phyloP scores from a whole-genome alignment of 2,888 invertebrate species.

The Exocentrus adspersus region DNA sequence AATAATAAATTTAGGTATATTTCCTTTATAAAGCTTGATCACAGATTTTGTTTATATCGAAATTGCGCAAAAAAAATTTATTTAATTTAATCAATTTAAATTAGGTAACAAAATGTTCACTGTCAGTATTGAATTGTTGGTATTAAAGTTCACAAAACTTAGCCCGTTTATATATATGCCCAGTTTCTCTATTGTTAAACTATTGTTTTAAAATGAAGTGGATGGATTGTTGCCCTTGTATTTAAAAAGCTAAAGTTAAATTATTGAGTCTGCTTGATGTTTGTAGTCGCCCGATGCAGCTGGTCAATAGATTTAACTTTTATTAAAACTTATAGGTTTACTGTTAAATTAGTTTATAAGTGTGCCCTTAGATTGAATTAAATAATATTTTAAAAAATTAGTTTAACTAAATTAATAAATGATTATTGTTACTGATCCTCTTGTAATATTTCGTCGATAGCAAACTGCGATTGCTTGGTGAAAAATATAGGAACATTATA shows the following conservation, averaged over 20 bases:
- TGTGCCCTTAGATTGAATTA: conserved; percentile 49
- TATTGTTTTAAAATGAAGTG: conserved; percentile 43
- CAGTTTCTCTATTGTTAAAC: conserved; percentile 48
- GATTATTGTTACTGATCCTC: conserved; percentile 49
- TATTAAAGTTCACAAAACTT: conserved; percentile 48
- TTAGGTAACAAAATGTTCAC: conserved; percentile 43
- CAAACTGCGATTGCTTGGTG: conserved; percentile 56
- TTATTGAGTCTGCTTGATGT: conserved; percentile 56
- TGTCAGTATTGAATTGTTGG: conserved; percentile 42
- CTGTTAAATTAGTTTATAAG: conserved; percentile 35
- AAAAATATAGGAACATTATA: conserved; percentile 53
- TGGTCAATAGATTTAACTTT: conserved; percentile 54
- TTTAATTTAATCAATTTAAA: conserved; percentile 33
- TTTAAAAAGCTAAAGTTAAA: conserved; percentile 50
- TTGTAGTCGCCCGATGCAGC: conserved; percentile 57
- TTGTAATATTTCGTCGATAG: conserved; percentile 53
- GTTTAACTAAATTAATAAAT: conserved; percentile 39
- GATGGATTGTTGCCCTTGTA: conserved; percentile 51
- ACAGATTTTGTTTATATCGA: conserved; percentile 56
- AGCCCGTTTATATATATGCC: conserved; percentile 55
- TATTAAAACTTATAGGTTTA: conserved; percentile 26
- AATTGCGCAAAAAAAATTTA: conserved; percentile 43
- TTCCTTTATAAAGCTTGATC: conserved; percentile 50
- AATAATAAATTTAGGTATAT: conserved; percentile 39
- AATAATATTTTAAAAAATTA: conserved; percentile 35